Evolutionary conservation across 2,888 invertebrate genomes (phyloP), one percentile per base, ranked within the genome.

Genomic region (Archips xylosteana): DNA sequence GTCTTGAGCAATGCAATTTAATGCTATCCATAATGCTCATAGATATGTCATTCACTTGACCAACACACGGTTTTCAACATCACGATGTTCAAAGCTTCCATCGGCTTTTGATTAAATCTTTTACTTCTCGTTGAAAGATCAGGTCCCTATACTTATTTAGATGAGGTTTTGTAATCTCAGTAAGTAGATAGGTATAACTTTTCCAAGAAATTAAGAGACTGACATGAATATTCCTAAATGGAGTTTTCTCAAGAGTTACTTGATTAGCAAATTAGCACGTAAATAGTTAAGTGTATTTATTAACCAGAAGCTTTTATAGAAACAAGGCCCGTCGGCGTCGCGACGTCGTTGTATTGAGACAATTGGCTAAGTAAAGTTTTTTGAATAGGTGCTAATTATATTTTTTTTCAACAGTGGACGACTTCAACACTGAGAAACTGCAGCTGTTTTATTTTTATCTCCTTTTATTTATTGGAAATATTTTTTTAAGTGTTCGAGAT

Each of bases 1-100:
- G 60, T 23, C 65, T 74, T 74, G 70, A 57, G 74, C 59, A 74
- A 74, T 23, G 45, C 61, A 23, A 70, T 74, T 74, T 74, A 65
- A 64, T 69, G 69, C 67, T 54, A 69, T 57, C 73, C 68, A 51
- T 69, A 64, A 64, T 60, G 68, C 47, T 36, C 67, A 13, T 51
- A 54, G 49, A 69, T 39, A 54, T 71, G 51, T 62, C 62, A 72
- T 68, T 65, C 49, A 63, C 67, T 57, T 68, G 68, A 63, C 68
- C 63, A 63, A 68, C 57, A 63, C 47, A 39, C 68, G 54, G 45
- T 15, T 51, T 54, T 62, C n/a, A 23, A 63, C 57, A 32, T 42
- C n/a, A 57, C 32, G 39, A 57, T 59, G 12, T 36, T 63, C 1
- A 67, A 36, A 15, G 45, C 10, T 13, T 36, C 1, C 39, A 12